Evolutionary conservation across 2,888 invertebrate genomes (phyloP), one percentile per base, ranked within the genome.

Genomic region (Phorcus lineatus): DNA sequence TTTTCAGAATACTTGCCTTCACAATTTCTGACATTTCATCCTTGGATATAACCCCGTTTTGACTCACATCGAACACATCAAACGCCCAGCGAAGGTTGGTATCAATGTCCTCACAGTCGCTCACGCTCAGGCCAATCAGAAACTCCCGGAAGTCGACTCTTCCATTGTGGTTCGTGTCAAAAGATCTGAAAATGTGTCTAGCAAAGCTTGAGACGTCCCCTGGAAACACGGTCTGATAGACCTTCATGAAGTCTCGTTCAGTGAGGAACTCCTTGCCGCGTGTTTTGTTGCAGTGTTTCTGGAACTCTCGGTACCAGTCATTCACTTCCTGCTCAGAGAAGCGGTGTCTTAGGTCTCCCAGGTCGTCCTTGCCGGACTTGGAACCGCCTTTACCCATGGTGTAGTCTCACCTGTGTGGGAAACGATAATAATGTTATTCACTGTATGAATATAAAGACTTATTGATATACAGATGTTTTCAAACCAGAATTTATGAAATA

Each of bases 251-350:
- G 47, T 77, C 77, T 47, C 57, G 66, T 22, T 77, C 70, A 54
- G 22, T 80, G 53, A 80, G 57, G 74, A n/a, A 77, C 9, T 67
- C 24, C 6, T 28, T n/a, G 7, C 28, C 31, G 0, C 17, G 11
- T 0, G 16, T 31, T 1, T 24, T n/a, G 19, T 28, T 22, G 11
- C 66, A 31, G 31, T 74, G 47, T 4, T 67, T 77, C 36, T 40
- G 52, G 70, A 80, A 80, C 31, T 80, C 80, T 11, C 55, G 24
- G 55, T 57, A 80, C 80, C 80, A 80, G 52, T 80, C 80, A 0
- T 74, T 70, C 47, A 80, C 77, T 57, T 80, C 80, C 13, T 9
- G 17, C n/a, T 80, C 80, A 22, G 74, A 55, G 54, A 80, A 80
- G 22, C 80, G 47, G 13, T 47, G 47, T 47, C 47, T 6, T 4